Evolutionary conservation across 2,113 vertebrate genomes (phyloP), one percentile per base, ranked within the genome.

Genomic region (Pithys albifrons): DNA sequence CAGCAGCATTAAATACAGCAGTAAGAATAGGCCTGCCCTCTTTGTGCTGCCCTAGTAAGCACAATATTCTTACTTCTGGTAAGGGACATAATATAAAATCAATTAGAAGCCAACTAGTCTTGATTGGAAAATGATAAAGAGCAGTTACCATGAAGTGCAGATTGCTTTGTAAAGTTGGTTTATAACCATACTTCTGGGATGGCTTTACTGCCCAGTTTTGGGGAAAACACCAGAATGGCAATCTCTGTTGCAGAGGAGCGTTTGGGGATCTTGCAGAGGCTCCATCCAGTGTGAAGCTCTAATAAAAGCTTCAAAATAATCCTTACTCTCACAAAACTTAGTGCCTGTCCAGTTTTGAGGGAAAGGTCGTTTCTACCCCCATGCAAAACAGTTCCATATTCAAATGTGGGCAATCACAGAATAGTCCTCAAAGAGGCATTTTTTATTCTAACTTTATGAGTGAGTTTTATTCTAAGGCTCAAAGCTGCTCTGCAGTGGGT

Each of bases 1-100:
- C 98, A 97, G 97, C 97, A 97, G 95, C 97, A 97, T 98, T 98
- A 98, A 98, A 98, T 98, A 98, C 97, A 98, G 98, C 97, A 97
- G 93, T 96, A 98, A 98, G 98, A 98, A 98, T 96, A 97, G 97
- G 97, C 92, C 95, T 98, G 97, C 96, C 97, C 98, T 97, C 96
- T 93, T 84, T 45, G 72, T 88, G 54, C 95, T 96, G 96, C 93
- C 97, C 98, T 95, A 74, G 96, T 97, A 97, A 98, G 97, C 97
- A 97, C 90, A 95, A 55, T 95, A 95, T 91, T 96, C 96, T 96
- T 97, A 95, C 94, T 97, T 97, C 97, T 97, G 97, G 95, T 97
- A 93, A 96, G 85, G 96, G 97, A 94, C 83, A 58, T 73, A 94
- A 74, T 93, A 95, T 95, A 97, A 97, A 98, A 97, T 98, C 97